Conservation (phyloP, 2,113 vertebrate genomes). For the Hystrix cristata region DNA sequence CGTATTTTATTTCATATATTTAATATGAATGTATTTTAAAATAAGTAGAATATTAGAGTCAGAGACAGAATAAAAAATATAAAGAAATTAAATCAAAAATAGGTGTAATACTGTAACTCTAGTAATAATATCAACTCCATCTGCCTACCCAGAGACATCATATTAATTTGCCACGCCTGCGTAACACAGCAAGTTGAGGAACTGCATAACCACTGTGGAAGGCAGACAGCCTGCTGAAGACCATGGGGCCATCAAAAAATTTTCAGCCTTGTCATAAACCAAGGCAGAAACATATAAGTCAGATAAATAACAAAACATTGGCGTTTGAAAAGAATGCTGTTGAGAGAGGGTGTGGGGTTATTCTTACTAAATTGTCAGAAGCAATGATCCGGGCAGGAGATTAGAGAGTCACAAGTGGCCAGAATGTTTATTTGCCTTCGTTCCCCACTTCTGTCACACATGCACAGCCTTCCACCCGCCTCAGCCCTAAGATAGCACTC, state of each 20-base stretch:
- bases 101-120: not conserved
- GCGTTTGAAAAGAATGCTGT: not conserved
- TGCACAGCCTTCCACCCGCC: not conserved
- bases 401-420: not conserved
- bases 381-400: not conserved
- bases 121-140: not conserved
- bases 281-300: not conserved
- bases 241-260: not conserved
- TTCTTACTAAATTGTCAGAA: not conserved
- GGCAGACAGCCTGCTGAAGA: not conserved
- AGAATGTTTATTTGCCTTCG: not conserved
- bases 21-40: not conserved
- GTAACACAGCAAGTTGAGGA: not conserved
- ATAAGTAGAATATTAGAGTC: slow-evolving; percentile 32
- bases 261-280: not conserved
- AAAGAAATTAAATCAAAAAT: slow-evolving; percentile 1
- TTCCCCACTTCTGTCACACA: not conserved
- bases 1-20: no score
- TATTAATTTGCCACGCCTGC: not conserved
- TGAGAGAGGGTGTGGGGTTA: not conserved
- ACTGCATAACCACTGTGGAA: not conserved
- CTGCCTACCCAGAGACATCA: not conserved
- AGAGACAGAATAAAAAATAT: slow-evolving; percentile 8
- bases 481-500: not conserved
- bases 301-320: not conserved